phyloP scores from a whole-genome alignment of 2,113 vertebrate species.

The Phylloscopus whistleri region DNA sequence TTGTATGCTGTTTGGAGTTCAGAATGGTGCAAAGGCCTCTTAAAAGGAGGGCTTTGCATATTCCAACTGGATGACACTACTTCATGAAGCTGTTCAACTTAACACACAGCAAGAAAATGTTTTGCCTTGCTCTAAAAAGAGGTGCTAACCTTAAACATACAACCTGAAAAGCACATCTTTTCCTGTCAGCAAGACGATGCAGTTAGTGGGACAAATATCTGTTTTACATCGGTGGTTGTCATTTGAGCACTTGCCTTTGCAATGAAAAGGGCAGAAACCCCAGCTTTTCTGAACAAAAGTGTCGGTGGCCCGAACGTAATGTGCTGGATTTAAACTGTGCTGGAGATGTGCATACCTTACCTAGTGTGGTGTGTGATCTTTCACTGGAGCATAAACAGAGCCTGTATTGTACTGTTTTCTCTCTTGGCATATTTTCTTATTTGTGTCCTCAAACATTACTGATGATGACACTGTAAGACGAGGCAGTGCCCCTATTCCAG shows the following conservation, averaged over 20 bases:
- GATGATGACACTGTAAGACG: background rate
- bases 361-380: slow-evolving; percentile 50
- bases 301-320: background rate
- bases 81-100: background rate
- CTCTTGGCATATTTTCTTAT: slow-evolving; percentile 27
- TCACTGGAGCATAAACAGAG: slow-evolving; percentile 51
- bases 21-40: background rate
- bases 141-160: background rate
- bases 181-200: background rate
- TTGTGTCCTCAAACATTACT: background rate
- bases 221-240: background rate
- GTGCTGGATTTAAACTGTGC: slow-evolving; percentile 21
- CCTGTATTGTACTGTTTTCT: slow-evolving; percentile 9
- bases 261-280: background rate
- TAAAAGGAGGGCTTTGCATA: background rate
- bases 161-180: background rate
- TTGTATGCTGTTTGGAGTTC: background rate
- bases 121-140: background rate
- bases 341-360: slow-evolving; percentile 50
- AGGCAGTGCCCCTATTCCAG: background rate
- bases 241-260: background rate
- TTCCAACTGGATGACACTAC: background rate
- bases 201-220: background rate
- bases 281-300: slow-evolving; percentile 38
- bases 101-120: background rate